Evolutionary conservation across 2,113 vertebrate species (phyloP), one percentile per base, ranked within the genome.

Genomic region (Gallinago jamesoni): DNA sequence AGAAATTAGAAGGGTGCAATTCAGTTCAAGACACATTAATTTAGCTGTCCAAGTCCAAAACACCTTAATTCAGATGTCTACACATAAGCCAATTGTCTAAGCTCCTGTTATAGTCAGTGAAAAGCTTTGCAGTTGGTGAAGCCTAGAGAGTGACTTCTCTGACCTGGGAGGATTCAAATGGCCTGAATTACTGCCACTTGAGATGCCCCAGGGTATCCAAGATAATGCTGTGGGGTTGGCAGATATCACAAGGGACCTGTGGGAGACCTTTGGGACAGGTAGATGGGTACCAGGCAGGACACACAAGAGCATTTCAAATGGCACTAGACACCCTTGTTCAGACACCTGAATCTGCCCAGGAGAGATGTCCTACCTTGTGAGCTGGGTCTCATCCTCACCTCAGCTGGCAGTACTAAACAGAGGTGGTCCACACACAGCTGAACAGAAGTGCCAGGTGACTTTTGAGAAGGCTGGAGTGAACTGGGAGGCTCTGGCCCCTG

Each of bases 31-130:
- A 72, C 20, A 70, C 7, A 43, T 48, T 57, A 22, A 53, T 77
- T 66, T 62, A 89, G 5, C 19, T 85, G 10, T 62, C 18, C 30
- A 22, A 22, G 19, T 52, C 8, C 67, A 83, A 76, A 89, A 33
- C 45, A 73, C 21, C 10, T 74, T 74, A 31, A 48, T 73, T 84
- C 27, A 64, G 19, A n/a, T 37, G 15, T 31, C 37, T 81, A 23
- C 1, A 0, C 16, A 14, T 55, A 31, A 9, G 1, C 14, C 2
- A 3, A 7, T 45, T 66, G 5, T 62, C n/a, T 53, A 53, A 76
- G 12, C 12, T 90, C 53, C 53, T 57, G 10, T 45, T 43, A 48
- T 2, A n/a, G n/a, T 43, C 55, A 60, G 14, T 43, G 20, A 21
- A 82, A 74, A 82, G 4, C 31, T 70, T 77, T 17, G 30, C 6